Conservation (phyloP, 2,888 invertebrate genomes). For the Tetramorium bicarinatum region DNA sequence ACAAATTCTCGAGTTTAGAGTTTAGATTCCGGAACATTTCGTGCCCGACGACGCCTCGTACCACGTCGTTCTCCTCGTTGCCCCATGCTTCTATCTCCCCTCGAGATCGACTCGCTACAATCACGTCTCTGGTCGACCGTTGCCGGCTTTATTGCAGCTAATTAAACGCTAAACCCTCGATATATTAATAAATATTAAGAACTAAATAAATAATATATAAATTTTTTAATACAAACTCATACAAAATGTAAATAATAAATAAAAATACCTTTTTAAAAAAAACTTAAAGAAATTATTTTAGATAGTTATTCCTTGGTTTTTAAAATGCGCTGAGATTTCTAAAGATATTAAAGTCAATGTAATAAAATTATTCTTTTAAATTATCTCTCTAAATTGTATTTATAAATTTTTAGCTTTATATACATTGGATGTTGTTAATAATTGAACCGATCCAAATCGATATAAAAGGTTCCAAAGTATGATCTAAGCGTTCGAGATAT, state of each 20-base stretch:
- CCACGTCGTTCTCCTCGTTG: conserved; percentile 15
- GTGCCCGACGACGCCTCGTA: conserved; percentile 29
- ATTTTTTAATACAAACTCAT: background rate
- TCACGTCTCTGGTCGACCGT: conserved; percentile 13
- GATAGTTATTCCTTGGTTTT: background rate
- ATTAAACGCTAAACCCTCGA: conserved; percentile 17
- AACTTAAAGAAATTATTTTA: background rate
- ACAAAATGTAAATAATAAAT: background rate
- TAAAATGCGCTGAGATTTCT: background rate
- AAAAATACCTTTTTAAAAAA: background rate
- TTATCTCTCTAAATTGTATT: background rate
- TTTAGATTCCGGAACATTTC: conserved; percentile 50
- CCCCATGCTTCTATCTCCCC: conserved; percentile 30
- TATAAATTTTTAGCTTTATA: background rate
- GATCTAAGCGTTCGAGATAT: background rate
- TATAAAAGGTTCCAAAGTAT: conserved; percentile 8
- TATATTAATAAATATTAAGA: conserved; percentile 4
- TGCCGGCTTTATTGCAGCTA: conserved; percentile 18
- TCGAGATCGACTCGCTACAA: conserved; percentile 44
- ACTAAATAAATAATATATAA: background rate
- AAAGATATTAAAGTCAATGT: background rate
- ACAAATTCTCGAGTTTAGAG: conserved; percentile 53
- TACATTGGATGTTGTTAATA: background rate
- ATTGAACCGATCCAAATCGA: conserved; percentile 3
- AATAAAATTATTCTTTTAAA: background rate